A percentile compares a stretch with the other conserved stretches of the same genome.
Evolutionary conservation across 2,888 invertebrate species (phyloP).

Genomic region (Lapara coniferarum): DNA sequence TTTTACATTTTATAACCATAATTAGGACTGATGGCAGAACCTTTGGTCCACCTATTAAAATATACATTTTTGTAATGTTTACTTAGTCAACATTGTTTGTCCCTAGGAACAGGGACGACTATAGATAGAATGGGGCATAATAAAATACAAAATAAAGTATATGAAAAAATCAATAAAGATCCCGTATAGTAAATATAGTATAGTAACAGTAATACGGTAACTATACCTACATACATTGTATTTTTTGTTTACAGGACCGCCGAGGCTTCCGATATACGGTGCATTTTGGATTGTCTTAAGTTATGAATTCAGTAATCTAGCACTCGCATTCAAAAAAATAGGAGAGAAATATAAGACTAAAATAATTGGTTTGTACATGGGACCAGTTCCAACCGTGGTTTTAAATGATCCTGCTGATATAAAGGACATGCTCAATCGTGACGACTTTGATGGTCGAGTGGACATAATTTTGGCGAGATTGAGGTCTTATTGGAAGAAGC

Average conservation of each 20-base stretch:
- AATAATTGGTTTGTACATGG: constrained; percentile 84
- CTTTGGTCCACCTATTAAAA: too few relatives aligned
- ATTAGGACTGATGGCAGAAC: too few relatives aligned
- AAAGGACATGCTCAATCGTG: constrained; percentile 83
- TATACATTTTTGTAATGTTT: too few relatives aligned
- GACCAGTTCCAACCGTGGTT: constrained; percentile 73
- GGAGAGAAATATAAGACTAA: constrained; percentile 84
- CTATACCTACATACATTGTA: background rate
- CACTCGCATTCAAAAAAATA: constrained; percentile 75
- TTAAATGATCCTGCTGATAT: constrained; percentile 81
- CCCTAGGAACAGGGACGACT: too few relatives aligned
- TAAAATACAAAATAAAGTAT: too few relatives aligned
- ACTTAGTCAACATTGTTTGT: background rate
- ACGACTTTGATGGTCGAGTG: constrained; percentile 85
- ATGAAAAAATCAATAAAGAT: too few relatives aligned
- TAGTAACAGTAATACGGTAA: background rate
- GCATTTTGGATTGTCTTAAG: constrained; percentile 84
- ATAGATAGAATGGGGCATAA: too few relatives aligned
- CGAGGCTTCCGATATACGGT: constrained; percentile 85
- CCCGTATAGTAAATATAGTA: too few relatives aligned
- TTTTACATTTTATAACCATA: too few relatives aligned
- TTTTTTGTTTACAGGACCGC: constrained; percentile 78
- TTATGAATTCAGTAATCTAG: constrained; percentile 77
- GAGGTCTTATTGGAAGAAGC: constrained; percentile 80
- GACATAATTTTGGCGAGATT: constrained; percentile 72